phyloP scores from a whole-genome alignment of 1,140 invertebrate genomes.

The Calycopis cecrops region DNA sequence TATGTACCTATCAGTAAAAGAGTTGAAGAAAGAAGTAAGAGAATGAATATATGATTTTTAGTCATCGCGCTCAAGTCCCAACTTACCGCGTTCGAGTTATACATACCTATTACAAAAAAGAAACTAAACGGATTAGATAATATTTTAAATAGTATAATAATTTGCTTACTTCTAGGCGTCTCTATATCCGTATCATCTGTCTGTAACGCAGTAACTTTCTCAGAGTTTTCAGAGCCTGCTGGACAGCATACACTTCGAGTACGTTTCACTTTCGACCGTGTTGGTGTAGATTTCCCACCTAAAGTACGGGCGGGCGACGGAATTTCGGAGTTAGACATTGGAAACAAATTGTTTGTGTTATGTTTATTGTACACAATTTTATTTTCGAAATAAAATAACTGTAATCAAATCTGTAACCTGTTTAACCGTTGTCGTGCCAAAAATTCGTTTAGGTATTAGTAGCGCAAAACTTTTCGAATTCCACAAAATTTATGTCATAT shows the following conservation, averaged over 20 bases:
- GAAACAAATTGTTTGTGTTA: too few species aligned
- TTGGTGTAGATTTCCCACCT: conserved; percentile 32
- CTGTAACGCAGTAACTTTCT: conserved; percentile 39
- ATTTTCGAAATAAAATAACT: too few species aligned
- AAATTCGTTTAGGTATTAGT: too few species aligned
- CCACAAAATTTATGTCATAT: conserved; percentile 7
- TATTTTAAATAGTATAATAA: conserved; percentile 15
- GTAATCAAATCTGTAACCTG: too few species aligned
- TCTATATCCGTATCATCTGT: conserved; percentile 51
- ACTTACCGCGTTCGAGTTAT: too few species aligned
- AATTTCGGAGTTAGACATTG: conserved; percentile 42
- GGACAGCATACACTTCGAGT: conserved; percentile 46
- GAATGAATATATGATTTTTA: too few species aligned
- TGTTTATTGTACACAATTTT: too few species aligned
- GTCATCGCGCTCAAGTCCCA: too few species aligned
- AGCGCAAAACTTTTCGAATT: conserved; percentile 10
- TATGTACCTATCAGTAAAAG: too few species aligned
- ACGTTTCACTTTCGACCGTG: conserved; percentile 26
- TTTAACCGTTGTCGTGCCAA: too few species aligned
- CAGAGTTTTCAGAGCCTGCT: conserved; percentile 31
- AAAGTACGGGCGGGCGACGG: conserved; percentile 49
- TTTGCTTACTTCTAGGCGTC: conserved; percentile 46
- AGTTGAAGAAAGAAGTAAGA: too few species aligned
- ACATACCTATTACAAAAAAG: too few species aligned
- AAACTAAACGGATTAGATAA: background rate